These are phyloP conservation scores for Atta cephalotes DNA, from an alignment of 1,140 invertebrate species.

Conservation along the genomic window DNA sequence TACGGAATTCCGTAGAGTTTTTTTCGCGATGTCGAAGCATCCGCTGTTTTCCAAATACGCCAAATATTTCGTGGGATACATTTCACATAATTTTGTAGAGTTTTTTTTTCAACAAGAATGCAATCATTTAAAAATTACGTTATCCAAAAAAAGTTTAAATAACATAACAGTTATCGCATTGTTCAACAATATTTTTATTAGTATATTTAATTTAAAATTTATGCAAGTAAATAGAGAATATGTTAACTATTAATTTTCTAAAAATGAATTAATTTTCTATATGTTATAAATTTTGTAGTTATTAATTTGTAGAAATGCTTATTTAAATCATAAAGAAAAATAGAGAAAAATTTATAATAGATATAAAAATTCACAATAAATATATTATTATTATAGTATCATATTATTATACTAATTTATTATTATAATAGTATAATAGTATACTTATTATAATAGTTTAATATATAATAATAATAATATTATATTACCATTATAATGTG, in stretches of 20 bases:
- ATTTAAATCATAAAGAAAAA: neutral
- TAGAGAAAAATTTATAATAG: neutral
- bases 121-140: neutral
- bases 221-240: neutral
- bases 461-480: neutral
- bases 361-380: neutral
- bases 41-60: constrained; percentile 63
- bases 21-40: constrained; percentile 55
- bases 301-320: neutral
- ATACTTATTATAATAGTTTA: neutral
- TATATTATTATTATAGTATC: neutral
- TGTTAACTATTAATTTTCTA: neutral
- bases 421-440: neutral
- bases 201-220: neutral
- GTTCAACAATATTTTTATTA: neutral
- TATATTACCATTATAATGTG: neutral
- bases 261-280: neutral
- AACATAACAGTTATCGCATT: neutral
- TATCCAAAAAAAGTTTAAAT: constrained; percentile 2
- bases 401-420: neutral
- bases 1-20: constrained; percentile 66
- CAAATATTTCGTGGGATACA: constrained; percentile 54
- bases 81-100: neutral
- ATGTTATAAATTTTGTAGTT: neutral
- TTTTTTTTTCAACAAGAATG: neutral